A percentile compares a stretch with the other conserved stretches of the same genome.
Conservation (phyloP, 2,113 vertebrate species). For the Chitala chitala region DNA sequence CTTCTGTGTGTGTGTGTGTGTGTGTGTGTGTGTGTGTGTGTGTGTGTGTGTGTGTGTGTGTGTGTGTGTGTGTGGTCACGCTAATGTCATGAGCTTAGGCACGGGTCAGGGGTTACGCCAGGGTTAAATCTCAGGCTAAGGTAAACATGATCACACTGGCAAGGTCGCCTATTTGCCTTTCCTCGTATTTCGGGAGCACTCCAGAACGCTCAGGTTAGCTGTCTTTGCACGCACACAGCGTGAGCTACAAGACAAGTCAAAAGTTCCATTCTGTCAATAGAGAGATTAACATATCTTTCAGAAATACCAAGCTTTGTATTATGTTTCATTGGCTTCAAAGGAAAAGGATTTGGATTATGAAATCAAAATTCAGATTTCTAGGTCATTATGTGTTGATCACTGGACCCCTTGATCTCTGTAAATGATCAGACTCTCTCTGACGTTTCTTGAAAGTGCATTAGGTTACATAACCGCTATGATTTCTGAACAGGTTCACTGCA, state of each 20-base stretch:
- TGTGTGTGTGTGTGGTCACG: conserved; percentile 30
- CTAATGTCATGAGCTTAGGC: conserved; percentile 34
- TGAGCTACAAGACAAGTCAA: too few species aligned
- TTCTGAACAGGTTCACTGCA: too few species aligned
- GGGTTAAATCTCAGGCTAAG: background rate
- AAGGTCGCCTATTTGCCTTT: background rate
- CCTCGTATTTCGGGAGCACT: background rate
- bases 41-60: conserved; percentile 29
- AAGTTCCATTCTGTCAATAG: too few species aligned
- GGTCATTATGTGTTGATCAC: too few species aligned
- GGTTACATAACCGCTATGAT: too few species aligned
- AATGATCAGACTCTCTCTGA: background rate
- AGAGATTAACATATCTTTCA: too few species aligned
- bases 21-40: conserved; percentile 27
- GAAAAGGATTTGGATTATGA: too few species aligned
- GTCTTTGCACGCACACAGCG: background rate
- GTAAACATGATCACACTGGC: background rate
- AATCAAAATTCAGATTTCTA: too few species aligned
- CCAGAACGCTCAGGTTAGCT: background rate
- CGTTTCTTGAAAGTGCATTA: background rate
- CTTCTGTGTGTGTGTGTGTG: conserved; percentile 28
- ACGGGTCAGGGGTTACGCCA: conserved; percentile 33
- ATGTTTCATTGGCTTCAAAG: background rate
- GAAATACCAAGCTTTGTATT: too few species aligned
- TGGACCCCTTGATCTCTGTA: background rate